Percentiles rank a stretch among this genome's conserved stretches.
Evolutionary conservation across 2,888 invertebrate species (phyloP).

Genomic region (Phymatocera aterrima): DNA sequence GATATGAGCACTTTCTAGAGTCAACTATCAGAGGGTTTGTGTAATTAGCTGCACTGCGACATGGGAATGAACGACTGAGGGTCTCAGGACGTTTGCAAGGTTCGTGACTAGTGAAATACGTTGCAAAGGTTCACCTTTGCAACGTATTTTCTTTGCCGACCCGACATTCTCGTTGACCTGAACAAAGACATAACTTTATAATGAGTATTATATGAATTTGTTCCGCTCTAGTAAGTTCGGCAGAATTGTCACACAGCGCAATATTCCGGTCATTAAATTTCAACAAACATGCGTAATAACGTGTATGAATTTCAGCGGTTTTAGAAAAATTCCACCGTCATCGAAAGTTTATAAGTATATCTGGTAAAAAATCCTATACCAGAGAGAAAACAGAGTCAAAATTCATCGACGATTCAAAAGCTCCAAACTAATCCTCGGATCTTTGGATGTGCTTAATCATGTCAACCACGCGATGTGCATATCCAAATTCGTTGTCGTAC

Average conservation of each 20-base stretch:
- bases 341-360: too few relatives aligned
- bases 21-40: slow-evolving; percentile 13
- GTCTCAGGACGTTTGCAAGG: slow-evolving; percentile 11
- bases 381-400: too few relatives aligned
- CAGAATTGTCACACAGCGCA: neutral
- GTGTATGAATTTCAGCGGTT: too few relatives aligned
- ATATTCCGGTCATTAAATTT: neutral
- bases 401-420: neutral
- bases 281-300: too few relatives aligned
- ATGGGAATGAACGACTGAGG: slow-evolving; percentile 31
- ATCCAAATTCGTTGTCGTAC: slow-evolving; percentile 92
- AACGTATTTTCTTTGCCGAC: too few relatives aligned
- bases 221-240: neutral
- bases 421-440: neutral
- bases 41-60: slow-evolving; percentile 23
- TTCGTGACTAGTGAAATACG: slow-evolving; percentile 8
- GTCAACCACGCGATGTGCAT: slow-evolving; percentile 86
- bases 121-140: slow-evolving; percentile 14
- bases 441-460: slow-evolving; percentile 75
- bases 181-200: neutral
- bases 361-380: neutral
- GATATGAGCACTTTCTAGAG: neutral
- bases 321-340: neutral
- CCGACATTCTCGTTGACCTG: neutral
- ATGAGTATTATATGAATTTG: neutral